These are phyloP conservation scores for Hestina assimilis DNA, from an alignment of 1,140 invertebrate genomes.

Conservation along the genomic window DNA sequence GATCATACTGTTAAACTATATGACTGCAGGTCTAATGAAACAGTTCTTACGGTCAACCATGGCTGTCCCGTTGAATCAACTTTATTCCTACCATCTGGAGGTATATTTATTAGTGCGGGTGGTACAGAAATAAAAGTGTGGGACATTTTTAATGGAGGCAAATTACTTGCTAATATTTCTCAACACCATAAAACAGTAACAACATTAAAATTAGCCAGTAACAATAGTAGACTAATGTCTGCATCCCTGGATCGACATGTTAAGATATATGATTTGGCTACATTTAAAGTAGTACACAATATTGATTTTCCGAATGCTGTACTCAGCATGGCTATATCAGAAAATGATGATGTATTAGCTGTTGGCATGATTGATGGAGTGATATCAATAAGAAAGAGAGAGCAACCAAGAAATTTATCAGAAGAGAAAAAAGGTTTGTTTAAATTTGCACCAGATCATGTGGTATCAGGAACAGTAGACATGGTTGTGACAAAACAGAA, in stretches of 20 bases:
- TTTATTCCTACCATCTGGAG: conserved; percentile 92
- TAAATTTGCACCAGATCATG: conserved; percentile 79
- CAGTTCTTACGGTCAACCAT: conserved; percentile 89
- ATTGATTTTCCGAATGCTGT: conserved; percentile 94
- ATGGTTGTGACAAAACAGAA: conserved; percentile 73
- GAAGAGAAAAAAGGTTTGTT: conserved; percentile 63
- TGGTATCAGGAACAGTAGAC: conserved; percentile 75
- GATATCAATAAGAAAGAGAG: conserved; percentile 90
- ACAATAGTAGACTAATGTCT: conserved; percentile 90
- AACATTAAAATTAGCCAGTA: conserved; percentile 86
- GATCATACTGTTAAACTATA: conserved; percentile 94
- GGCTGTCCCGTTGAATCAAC: conserved; percentile 94
- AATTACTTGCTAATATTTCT: conserved; percentile 87
- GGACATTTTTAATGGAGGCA: conserved; percentile 93
- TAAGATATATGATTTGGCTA: conserved; percentile 94
- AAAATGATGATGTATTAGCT: conserved; percentile 90
- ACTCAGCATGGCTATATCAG: conserved; percentile 89
- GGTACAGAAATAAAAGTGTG: conserved; percentile 95
- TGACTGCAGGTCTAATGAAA: conserved; percentile 87
- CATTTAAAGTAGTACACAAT: conserved; percentile 92
- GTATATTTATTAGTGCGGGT: conserved; percentile 94
- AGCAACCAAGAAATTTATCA: conserved; percentile 75
- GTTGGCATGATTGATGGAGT: conserved; percentile 96
- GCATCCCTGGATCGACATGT: conserved; percentile 95
- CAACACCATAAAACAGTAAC: conserved; percentile 97